These are phyloP conservation scores for Leptura quadrifasciata DNA, from an alignment of 2,888 invertebrate genomes.

Conservation along the genomic window DNA sequence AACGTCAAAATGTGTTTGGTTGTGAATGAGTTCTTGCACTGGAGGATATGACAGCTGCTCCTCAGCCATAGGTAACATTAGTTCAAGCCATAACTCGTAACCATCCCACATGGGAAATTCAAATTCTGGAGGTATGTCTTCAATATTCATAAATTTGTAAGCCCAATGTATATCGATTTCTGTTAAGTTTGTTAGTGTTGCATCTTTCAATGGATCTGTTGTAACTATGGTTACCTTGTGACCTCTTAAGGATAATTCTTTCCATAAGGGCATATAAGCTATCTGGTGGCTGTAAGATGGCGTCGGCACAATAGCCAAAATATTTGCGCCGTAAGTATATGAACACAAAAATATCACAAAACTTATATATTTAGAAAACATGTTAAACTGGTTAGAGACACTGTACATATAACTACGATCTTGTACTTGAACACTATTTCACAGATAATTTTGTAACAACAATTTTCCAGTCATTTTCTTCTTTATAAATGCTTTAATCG, in stretches of 20 bases:
- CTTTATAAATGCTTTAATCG: too few species aligned
- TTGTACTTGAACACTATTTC: too few species aligned
- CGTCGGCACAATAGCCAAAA: constrained; percentile 10
- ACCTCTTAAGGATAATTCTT: constrained; percentile 8
- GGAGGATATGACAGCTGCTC: background rate
- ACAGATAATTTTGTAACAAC: too few species aligned
- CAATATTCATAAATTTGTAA: background rate
- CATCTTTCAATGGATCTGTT: constrained; percentile 15
- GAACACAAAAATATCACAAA: background rate
- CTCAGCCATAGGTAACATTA: background rate
- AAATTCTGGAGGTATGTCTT: background rate
- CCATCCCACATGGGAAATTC: background rate
- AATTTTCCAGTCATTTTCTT: too few species aligned
- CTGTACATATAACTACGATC: too few species aligned
- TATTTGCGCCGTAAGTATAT: background rate
- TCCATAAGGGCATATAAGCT: constrained; percentile 5
- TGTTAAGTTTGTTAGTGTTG: constrained; percentile 62
- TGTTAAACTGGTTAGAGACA: too few species aligned
- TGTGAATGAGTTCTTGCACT: background rate
- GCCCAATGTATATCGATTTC: constrained; percentile 65
- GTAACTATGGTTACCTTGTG: constrained; percentile 16
- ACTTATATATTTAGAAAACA: constrained; percentile 10
- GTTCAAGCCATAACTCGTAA: background rate
- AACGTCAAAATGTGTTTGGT: background rate
- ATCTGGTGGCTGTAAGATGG: constrained; percentile 18